phyloP scores from a whole-genome alignment of 1,140 invertebrate species.

The Dinothrombium tinctorium region DNA sequence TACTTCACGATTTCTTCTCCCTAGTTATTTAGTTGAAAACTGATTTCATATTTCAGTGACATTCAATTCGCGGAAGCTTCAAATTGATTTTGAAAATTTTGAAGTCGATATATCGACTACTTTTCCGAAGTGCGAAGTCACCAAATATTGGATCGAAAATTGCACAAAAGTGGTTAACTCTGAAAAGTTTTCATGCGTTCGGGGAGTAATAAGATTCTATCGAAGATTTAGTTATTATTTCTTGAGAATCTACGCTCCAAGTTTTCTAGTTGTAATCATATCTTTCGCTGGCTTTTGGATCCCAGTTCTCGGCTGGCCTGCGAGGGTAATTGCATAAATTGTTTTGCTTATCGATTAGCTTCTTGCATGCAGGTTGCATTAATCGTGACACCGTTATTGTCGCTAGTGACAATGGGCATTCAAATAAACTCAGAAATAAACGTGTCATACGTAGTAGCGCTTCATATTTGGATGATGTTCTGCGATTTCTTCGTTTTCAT shows the following conservation, averaged over 20 bases:
- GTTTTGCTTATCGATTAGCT: background rate
- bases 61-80: background rate
- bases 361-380: background rate
- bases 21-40: too few species aligned
- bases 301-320: constrained; percentile 14
- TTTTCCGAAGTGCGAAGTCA: constrained; percentile 5
- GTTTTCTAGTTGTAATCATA: constrained; percentile 12
- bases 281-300: constrained; percentile 15
- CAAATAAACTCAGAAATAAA: constrained; percentile 6
- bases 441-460: constrained; percentile 7
- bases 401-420: constrained; percentile 3
- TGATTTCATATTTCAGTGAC: background rate
- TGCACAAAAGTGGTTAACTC: background rate
- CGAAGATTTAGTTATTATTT: constrained; percentile 13
- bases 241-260: constrained; percentile 13
- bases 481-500: constrained; percentile 7
- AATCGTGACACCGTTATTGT: constrained; percentile 2
- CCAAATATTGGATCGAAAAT: background rate
- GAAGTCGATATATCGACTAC: background rate
- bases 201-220: constrained; percentile 9
- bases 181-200: constrained; percentile 11
- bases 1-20: background rate
- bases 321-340: constrained; percentile 14
- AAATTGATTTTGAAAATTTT: background rate
- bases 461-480: constrained; percentile 10